Conservation (phyloP, 2,113 vertebrate species). For the Madoqua kirkii region DNA sequence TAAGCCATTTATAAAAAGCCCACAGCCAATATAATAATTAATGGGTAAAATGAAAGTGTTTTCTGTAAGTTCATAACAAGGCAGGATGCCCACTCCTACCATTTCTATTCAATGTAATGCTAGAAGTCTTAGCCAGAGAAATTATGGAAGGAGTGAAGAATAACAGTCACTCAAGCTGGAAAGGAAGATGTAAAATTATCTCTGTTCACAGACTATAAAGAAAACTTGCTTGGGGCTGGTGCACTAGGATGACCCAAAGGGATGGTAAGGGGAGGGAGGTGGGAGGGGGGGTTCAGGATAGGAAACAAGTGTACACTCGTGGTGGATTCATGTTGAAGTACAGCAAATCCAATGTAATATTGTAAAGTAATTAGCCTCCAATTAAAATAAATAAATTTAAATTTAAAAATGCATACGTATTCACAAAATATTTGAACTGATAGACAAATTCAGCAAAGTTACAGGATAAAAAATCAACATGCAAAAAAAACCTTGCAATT, state of each 20-base stretch:
- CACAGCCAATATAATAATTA: background rate
- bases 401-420: background rate
- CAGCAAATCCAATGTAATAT: too few species aligned
- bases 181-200: background rate
- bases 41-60: background rate
- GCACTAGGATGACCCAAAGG: too few species aligned
- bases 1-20: background rate
- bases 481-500: background rate
- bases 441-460: background rate
- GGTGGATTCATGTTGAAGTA: too few species aligned
- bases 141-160: background rate
- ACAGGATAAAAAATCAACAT: background rate
- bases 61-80: background rate
- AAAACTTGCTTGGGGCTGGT: background rate
- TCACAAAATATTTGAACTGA: background rate
- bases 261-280: too few species aligned
- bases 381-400: too few species aligned
- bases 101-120: background rate
- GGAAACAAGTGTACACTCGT: too few species aligned
- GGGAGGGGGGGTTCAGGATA: too few species aligned
- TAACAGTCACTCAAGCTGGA: background rate
- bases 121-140: background rate
- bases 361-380: too few species aligned
- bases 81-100: background rate
- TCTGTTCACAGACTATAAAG: background rate